Evolutionary conservation across 2,113 vertebrate genomes (phyloP).

Genomic region (Perca schrenkii): DNA sequence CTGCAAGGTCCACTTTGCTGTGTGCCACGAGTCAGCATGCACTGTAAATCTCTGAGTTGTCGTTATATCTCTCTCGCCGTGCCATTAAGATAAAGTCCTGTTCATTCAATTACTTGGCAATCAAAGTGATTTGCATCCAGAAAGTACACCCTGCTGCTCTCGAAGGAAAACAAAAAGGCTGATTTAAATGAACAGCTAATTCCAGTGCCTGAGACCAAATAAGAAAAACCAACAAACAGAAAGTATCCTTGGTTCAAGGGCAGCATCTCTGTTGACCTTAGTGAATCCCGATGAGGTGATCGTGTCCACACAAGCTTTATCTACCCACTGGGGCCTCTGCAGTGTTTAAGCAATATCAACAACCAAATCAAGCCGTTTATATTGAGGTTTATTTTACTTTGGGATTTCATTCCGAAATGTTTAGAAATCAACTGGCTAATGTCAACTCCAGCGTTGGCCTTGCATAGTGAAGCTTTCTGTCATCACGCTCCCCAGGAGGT

Average conservation of each 20-base stretch:
- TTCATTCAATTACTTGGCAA: slow-evolving; percentile 59
- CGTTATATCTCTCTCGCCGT: slow-evolving; percentile 27
- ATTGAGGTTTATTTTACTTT: slow-evolving; percentile 68
- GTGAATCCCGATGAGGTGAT: slow-evolving; percentile 44
- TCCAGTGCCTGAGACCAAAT: slow-evolving; percentile 48
- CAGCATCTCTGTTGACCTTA: slow-evolving; percentile 46
- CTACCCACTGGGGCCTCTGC: slow-evolving; percentile 24
- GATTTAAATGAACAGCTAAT: slow-evolving; percentile 54
- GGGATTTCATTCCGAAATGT: slow-evolving; percentile 70
- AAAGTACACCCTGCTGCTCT: slow-evolving; percentile 37
- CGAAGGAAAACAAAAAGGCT: slow-evolving; percentile 50
- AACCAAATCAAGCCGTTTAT: slow-evolving; percentile 69
- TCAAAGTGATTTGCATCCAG: slow-evolving; percentile 54
- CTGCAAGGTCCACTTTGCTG: slow-evolving; percentile 5
- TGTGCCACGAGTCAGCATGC: slow-evolving; percentile 42
- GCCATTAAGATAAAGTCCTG: slow-evolving; percentile 52
- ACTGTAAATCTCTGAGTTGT: slow-evolving; percentile 47
- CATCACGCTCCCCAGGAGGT: slow-evolving; percentile 50
- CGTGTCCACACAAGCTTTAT: slow-evolving; percentile 39
- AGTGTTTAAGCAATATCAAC: slow-evolving; percentile 63
- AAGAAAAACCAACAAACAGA: slow-evolving; percentile 63
- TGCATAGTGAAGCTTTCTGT: slow-evolving; percentile 51
- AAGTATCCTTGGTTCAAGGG: slow-evolving; percentile 63
- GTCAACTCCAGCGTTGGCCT: slow-evolving; percentile 57
- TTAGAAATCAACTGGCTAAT: slow-evolving; percentile 61